Base-by-base conservation (phyloP, 1,140 invertebrate genomes). In the Leptinotarsa defecta region DNA sequence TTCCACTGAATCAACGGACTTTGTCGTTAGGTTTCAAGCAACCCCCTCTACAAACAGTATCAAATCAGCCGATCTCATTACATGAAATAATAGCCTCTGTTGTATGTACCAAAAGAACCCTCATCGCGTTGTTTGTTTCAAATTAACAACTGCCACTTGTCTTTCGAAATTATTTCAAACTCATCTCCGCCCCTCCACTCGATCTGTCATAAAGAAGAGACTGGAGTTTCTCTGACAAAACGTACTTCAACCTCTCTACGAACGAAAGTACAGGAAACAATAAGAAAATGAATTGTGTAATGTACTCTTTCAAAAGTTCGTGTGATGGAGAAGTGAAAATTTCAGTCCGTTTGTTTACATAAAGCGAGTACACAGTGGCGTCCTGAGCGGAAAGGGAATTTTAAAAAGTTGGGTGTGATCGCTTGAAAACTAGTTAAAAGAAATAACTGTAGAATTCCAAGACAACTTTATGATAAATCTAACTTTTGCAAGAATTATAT, bases 221-320 rank as follows among this genome's bases (percentile, higher is more conserved):
- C 52, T 57, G 52, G 20, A 65, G 63, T 65, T 65, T 65, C 20
- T 27, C 63, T 65, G 20, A 65, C 63, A 65, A 65, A 65, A 65
- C 63, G 11, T 65, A 65, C 63, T 65, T 27, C 20, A 65, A 15
- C 19, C 69, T 52, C 69, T 71, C 69, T 19, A 22, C 69, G 17
- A n/a, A 34, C 24, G 43, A 68, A 24, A n/a, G 69, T 71, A 71
- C 43, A 15, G 24, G 62, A 22, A 74, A 74, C 73, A 74, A 74
- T 74, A 69, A 68, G 65, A 76, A 76, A 76, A 76, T 72, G 75
- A 76, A 76, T 76, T 73, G 75, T 76, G 64, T 76, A 76, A 76
- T 76, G 65, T 61, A 65, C 24, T 34, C n/a, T 72, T n/a, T 62
- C 17, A 15, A 72, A 27, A 19, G 48, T 6, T 48, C 27, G 48